These are phyloP conservation scores for Parapristionchus giblindavisi DNA, from an alignment of 2,888 invertebrate species.

Conservation along the genomic window DNA sequence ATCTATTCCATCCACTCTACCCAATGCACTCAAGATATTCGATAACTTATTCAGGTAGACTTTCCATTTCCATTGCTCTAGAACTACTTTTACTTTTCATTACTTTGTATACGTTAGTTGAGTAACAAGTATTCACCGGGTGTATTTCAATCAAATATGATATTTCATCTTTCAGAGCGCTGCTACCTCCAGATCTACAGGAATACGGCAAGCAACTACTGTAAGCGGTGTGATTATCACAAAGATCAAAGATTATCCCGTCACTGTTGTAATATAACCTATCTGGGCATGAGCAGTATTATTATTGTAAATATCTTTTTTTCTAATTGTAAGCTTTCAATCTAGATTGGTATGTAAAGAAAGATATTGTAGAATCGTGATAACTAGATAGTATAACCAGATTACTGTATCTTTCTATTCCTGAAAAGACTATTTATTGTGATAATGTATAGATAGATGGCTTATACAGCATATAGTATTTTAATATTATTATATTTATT, in stretches of 20 bases:
- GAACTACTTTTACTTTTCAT: not conserved
- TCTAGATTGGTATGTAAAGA: too few relatives aligned
- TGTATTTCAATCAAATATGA: not conserved
- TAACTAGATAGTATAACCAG: too few relatives aligned
- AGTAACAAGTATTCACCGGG: not conserved
- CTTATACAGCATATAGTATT: constrained; percentile 29
- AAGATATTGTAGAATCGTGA: too few relatives aligned
- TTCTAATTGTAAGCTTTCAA: too few relatives aligned
- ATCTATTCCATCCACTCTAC: constrained; percentile 63
- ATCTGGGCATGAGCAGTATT: too few relatives aligned
- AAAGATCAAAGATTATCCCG: not conserved
- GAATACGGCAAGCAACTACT: constrained; percentile 61
- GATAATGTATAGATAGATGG: constrained; percentile 12
- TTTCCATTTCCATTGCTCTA: not conserved
- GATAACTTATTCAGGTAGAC: constrained; percentile 61
- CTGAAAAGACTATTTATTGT: too few relatives aligned
- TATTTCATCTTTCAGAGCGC: constrained; percentile 73
- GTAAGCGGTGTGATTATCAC: constrained; percentile 44
- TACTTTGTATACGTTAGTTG: not conserved
- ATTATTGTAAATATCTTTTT: too few relatives aligned
- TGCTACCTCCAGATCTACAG: constrained; percentile 64
- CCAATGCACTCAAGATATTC: constrained; percentile 67
- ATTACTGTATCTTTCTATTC: too few relatives aligned
- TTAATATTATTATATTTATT: not conserved
- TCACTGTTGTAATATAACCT: too few relatives aligned